Conservation (phyloP, 2,888 invertebrate species). For the Phyllotreta cruciferae region DNA sequence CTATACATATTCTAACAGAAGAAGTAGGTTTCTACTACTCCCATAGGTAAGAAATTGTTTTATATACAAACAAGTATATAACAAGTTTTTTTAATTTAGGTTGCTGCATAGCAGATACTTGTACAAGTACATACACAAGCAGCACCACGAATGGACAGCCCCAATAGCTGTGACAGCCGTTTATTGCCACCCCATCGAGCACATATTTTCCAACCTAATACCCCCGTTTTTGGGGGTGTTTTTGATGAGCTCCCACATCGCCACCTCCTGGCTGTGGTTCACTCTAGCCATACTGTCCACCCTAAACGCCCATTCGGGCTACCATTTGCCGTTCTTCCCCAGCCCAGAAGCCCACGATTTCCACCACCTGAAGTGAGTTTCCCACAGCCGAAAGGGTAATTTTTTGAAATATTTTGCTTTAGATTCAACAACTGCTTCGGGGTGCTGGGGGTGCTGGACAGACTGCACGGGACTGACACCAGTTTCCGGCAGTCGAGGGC, state of each 20-base stretch:
- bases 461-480: conserved; percentile 82
- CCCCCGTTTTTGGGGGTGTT: conserved; percentile 79
- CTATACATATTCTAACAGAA: conserved; percentile 76
- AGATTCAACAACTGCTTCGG: conserved; percentile 88
- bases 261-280: conserved; percentile 81
- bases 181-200: conserved; percentile 81
- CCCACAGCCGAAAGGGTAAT: background rate
- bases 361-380: conserved; percentile 80
- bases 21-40: conserved; percentile 86
- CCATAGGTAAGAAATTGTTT: conserved; percentile 66
- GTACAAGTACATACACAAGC: conserved; percentile 84
- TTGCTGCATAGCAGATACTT: conserved; percentile 75
- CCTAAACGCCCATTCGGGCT: conserved; percentile 83
- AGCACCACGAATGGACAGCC: conserved; percentile 88
- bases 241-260: conserved; percentile 78
- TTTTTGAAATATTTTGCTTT: conserved; percentile 31
- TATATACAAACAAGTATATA: background rate
- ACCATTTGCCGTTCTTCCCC: conserved; percentile 84
- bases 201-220: conserved; percentile 77
- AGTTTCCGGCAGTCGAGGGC: conserved; percentile 75
- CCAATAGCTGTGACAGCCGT: conserved; percentile 83
- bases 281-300: conserved; percentile 79
- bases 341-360: conserved; percentile 88
- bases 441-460: conserved; percentile 80
- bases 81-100: conserved; percentile 63